Evolutionary conservation across 2,888 invertebrate species (phyloP), one percentile per base, ranked within the genome.

Genomic region (Netelia fuscicornis): DNA sequence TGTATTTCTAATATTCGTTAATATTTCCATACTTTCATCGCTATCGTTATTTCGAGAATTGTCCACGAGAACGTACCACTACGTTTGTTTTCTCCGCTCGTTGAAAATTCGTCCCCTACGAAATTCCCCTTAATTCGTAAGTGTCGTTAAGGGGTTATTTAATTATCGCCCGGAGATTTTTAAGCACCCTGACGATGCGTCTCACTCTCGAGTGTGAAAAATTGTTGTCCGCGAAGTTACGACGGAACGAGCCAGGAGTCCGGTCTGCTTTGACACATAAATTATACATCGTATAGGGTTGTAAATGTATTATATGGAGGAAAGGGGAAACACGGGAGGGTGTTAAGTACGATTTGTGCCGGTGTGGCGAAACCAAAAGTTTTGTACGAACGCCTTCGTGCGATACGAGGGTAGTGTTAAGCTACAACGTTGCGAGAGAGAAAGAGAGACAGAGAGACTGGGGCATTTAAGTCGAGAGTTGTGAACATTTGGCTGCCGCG

Each of bases 401-500:
- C 20, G 20, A 58, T 17, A 17, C 17, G 17, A 17, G 78, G 58
- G 44, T 30, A 11, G 9, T 42, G 23, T 54, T 71, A 71, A 79
- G 64, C 54, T 71, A 64, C 71, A 64, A 23, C 60, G n/a, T 8
- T 23, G 11, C 11, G 42, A 58, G 44, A 20, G 58, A 42, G 20
- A 56, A 58, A 42, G 20, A 71, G 8, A 52, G 25, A 52, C 25
- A 54, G 54, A 72, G 58, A 58, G 72, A 84, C 87, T 87, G 89
- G 44, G 72, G 86, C 91, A 91, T 92, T 92, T 90, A 91, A 92
- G 92, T 91, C 90, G 87, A 88, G 88, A 89, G 86, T 89, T 86
- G 30, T 30, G 92, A 92, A 92, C 92, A 92, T 92, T 92, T 92
- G 92, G 92, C 90, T 90, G 82, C 87, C 87, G 90, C 88, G 89